These are phyloP conservation scores for Bettongia penicillata DNA, from an alignment of 2,113 vertebrate species.

Conservation along the genomic window DNA sequence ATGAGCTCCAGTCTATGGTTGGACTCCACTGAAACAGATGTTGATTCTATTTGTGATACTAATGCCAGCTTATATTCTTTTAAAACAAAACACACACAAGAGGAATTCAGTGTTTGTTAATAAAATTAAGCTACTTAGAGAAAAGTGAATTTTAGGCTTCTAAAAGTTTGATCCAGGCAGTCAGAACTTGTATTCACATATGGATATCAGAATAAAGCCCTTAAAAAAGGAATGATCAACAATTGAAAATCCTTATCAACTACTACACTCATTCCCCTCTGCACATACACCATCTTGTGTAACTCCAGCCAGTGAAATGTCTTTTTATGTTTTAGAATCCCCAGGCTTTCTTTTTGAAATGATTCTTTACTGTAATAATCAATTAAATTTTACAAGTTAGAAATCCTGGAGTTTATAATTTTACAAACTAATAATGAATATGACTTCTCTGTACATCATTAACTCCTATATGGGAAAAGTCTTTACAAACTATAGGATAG, in stretches of 20 bases:
- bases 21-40: conserved; percentile 29
- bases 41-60: conserved; percentile 10
- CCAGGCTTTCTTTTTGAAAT: conserved; percentile 40
- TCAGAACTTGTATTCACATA: conserved; percentile 13
- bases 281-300: neutral
- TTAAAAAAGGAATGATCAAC: conserved; percentile 36
- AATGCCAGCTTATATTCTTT: conserved; percentile 29
- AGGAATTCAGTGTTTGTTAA: conserved; percentile 20
- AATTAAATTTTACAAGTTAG: neutral
- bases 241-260: conserved; percentile 5
- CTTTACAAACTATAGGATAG: neutral
- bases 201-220: conserved; percentile 22
- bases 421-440: neutral
- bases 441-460: neutral
- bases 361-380: conserved; percentile 47
- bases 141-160: neutral
- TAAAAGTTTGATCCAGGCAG: conserved; percentile 27
- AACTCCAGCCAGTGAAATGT: conserved; percentile 25
- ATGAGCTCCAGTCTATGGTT: neutral
- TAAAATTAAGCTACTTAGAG: conserved; percentile 6
- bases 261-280: neutral
- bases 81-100: neutral
- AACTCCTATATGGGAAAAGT: neutral
- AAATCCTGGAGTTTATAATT: neutral
- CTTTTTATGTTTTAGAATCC: conserved; percentile 35